Evolutionary conservation across 2,113 vertebrate genomes (phyloP).

Genomic region (Notarius lentiginosus): DNA sequence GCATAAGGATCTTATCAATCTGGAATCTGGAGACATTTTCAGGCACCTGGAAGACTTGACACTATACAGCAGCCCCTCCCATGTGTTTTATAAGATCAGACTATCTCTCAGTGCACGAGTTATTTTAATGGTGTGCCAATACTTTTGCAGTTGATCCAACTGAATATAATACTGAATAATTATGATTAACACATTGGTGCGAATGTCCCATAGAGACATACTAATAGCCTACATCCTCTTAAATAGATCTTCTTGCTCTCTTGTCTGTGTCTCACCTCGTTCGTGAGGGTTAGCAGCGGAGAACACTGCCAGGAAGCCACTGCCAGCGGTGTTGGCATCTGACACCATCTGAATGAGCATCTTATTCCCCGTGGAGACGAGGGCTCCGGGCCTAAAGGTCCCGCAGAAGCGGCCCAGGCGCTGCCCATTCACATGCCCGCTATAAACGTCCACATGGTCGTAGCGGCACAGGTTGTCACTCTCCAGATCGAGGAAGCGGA

Average conservation of each 20-base stretch:
- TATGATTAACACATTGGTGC: neutral
- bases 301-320: conserved; percentile 91
- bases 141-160: neutral
- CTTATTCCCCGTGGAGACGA: conserved; percentile 91
- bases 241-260: neutral
- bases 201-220: neutral
- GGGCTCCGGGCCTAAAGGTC: conserved; percentile 86
- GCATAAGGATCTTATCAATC: neutral
- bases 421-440: conserved; percentile 80
- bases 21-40: neutral
- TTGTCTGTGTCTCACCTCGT: conserved; percentile 76
- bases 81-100: neutral
- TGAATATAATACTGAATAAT: neutral
- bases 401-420: conserved; percentile 95
- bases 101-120: neutral
- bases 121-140: neutral
- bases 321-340: conserved; percentile 94
- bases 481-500: conserved; percentile 91
- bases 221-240: neutral
- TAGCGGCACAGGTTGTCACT: conserved; percentile 92
- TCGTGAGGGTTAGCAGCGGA: conserved; percentile 87
- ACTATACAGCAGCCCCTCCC: neutral
- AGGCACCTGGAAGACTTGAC: neutral
- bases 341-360: conserved; percentile 97
- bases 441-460: conserved; percentile 94